Evolutionary conservation across 2,797 vertebrate genomes (phyloP), one percentile per base, ranked within the genome.

Genomic region (Gallinago nigripennis): DNA sequence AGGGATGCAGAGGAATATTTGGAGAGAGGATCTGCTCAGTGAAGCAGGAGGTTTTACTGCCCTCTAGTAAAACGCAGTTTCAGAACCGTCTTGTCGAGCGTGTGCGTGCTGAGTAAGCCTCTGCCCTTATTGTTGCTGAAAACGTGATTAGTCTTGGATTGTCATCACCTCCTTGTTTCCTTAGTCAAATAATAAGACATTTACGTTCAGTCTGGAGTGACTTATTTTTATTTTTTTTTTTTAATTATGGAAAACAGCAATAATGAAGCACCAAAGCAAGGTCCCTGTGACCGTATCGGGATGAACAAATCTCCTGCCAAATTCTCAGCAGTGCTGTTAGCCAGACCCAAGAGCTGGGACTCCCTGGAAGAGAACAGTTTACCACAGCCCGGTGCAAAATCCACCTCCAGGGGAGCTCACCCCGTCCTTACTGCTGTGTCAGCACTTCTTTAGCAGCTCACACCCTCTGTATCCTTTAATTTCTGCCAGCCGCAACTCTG

Each of bases 31-130:
- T 92, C 82, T 93, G 57, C 73, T 91, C 93, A 82, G 73, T 63
- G 48, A 91, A 90, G 72, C 88, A 89, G 78, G 95, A 95, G 95
- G 71, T 93, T 97, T 97, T 97, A 95, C 94, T 96, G 96, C 96
- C 97, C 96, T 97, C 96, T 97, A 96, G 96, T 96, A 98, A 97
- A 95, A 82, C 65, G 58, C 33, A 57, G 81, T 94, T 94, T 95
- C 54, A 1, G 96, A 91, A 87, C 82, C 75, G 46, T 91, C 92
- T 95, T 79, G 89, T 88, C 85, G 85, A 96, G 92, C 90, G 79
- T 53, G 61, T 88, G 71, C 85, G 84, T 86, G 88, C 82, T 87
- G 83, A 93, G 83, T 91, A 91, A 90, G 90, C 53, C 68, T 79
- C 80, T 93, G 86, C 92, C 85, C 72, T 85, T 91, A 70, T 93